Evolutionary conservation across 1,140 invertebrate species (phyloP), one percentile per base, ranked within the genome.

Genomic region (Proctacanthus coquilletti): DNA sequence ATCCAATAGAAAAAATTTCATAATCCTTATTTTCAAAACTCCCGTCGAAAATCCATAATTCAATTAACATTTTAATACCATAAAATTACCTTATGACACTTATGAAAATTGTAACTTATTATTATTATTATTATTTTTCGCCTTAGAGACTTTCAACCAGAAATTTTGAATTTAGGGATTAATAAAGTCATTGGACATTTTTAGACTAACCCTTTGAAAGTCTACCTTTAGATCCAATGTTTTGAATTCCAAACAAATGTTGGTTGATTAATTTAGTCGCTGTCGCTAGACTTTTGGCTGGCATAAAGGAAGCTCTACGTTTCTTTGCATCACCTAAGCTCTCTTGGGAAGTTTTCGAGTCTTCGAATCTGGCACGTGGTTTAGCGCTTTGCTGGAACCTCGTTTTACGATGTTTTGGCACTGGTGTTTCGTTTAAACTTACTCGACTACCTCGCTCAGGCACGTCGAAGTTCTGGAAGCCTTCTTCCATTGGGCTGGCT

Each of bases 351-450:
- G 65, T 50, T 40, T 42, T 55, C 41, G 42, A 61, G 45, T 50
- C 56, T 42, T 60, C 50, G 55, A 60, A 52, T 34, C 53, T 47
- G 1, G 56, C 52, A n/a, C 57, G 38, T 15, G 42, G 46, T 39
- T 51, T 45, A 18, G 34, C 41, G 31, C 56, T 59, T 69, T 84
- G 80, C 66, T 84, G 80, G 62, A 87, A 84, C 45, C 84, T 72
- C 44, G 83, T 84, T 66, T 84, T 85, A 45, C 81, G 75, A 55
- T 85, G 80, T 64, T 84, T 86, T 42, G 81, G 81, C 55, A 79
- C 56, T 21, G 74, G 67, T 27, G 72, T 68, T 47, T 80, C 76
- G 48, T 77, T 75, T 17, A 77, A 56, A 49, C 68, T 75, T 17
- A 69, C 69, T 36, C 74, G 69, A 48, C 71, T 71, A 18, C 71